Base-by-base conservation (phyloP, 37 sponge, comb jelly and placozoan species). In the Diacarnus erythraeanus region DNA sequence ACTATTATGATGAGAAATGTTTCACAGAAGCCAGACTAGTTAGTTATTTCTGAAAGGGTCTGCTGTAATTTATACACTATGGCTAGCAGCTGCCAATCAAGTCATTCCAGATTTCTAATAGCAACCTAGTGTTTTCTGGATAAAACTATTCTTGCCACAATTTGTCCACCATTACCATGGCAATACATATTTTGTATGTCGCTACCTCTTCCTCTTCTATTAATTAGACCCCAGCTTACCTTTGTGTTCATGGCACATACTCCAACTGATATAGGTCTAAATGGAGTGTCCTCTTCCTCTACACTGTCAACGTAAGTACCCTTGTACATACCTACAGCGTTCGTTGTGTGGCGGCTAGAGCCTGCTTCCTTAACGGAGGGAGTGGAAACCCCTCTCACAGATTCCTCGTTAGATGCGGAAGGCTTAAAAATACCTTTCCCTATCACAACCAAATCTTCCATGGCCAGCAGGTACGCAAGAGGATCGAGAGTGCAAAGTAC, bases 161-260 rank as follows among this genome's bases (percentile, higher is more conserved):
- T 17, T 2, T 21, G 5, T 12, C 71, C 38, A 71, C n/a, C 6
- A 18, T 35, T 4, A 15, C 38, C 4, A 12, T 47, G 51, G 51
- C 12, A 47, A 6, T 15, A 47, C 6, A 47, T 47, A 15, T 47
- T 47, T 47, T 47, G 51, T 47, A 47, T 47, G 10, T 47, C 51
- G 51, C 51, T 47, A 6, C 12, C 51, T 47, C 51, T 47, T 12
- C 12, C 51, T 47, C 51, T 47, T 12, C 12, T 12, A 15, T 6
- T 15, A 15, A 47, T 47, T 15, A 12, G 51, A 6, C 12, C 6
- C 20, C 37, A 37, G 39, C 5, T 22, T 34, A 92, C 97, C 94
- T 96, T 96, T 30, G 78, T 90, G 38, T 75, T 74, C 93, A 92
- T 92, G 33, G 97, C 97, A 76, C 97, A 96, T 39, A 96, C 83